These are phyloP conservation scores for Myiotriccus ornatus DNA, from an alignment of 2,797 vertebrate species.

Conservation along the genomic window DNA sequence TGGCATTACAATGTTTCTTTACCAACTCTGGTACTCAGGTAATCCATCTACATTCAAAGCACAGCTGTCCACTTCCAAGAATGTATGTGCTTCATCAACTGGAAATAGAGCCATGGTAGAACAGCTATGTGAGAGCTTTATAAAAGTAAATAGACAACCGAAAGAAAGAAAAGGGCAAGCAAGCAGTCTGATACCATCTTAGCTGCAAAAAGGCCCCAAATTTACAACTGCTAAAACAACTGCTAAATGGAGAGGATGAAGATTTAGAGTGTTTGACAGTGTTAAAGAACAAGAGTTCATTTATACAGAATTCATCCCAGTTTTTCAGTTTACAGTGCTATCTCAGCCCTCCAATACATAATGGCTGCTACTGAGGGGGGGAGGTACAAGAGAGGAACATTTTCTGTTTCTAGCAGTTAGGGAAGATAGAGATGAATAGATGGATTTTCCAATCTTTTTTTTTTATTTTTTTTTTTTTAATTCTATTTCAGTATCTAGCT, in stretches of 20 bases:
- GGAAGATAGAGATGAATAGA: not conserved
- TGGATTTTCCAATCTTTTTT: not conserved
- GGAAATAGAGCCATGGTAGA: not conserved
- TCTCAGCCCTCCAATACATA: not conserved
- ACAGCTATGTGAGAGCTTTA: not conserved
- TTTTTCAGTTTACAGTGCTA: not conserved
- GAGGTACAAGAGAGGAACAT: not conserved
- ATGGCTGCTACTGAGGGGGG: fast-evolving
- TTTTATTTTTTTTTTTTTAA: not conserved
- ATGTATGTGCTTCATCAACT: not conserved
- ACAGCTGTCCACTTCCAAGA: not conserved
- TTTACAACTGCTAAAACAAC: not conserved
- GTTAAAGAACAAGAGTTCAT: not conserved
- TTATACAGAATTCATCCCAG: not conserved
- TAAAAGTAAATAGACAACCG: not conserved
- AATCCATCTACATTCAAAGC: not conserved
- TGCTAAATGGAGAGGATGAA: not conserved
- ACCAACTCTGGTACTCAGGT: not conserved
- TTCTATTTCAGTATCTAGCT: not conserved
- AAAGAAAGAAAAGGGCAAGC: not conserved
- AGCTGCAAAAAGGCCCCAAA: not conserved
- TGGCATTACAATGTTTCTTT: not conserved
- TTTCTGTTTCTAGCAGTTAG: not conserved
- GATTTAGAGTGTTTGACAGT: not conserved
- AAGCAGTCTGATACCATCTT: not conserved